A percentile compares a stretch with the other conserved stretches of the same genome.
Evolutionary conservation across 2,797 vertebrate species (phyloP).

Genomic region (Macroramphosus scolopax): DNA sequence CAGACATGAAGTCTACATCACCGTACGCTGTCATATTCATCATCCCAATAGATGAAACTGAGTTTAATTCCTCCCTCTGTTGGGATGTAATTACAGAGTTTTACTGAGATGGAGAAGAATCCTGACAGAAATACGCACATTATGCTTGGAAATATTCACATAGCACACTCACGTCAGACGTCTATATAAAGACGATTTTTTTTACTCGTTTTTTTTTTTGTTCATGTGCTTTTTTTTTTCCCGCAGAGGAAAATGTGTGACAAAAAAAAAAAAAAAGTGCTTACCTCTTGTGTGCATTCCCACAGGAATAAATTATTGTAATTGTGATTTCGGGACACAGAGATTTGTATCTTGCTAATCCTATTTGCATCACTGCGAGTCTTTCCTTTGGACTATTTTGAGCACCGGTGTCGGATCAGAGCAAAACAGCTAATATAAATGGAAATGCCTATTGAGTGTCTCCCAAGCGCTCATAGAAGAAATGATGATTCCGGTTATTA

Average conservation of each 20-base stretch:
- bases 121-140: slow-evolving; percentile 54
- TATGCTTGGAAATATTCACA: slow-evolving; percentile 15
- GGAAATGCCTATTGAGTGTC: slow-evolving; percentile 36
- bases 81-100: slow-evolving; percentile 75
- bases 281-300: slow-evolving; percentile 18
- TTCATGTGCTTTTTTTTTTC: slow-evolving; percentile 28
- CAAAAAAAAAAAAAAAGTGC: slow-evolving; percentile 43
- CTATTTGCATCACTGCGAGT: slow-evolving; percentile 44
- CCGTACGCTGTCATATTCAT: slow-evolving; percentile 72
- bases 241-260: background rate
- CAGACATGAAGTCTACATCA: slow-evolving; percentile 76
- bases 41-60: slow-evolving; percentile 71
- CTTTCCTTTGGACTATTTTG: slow-evolving; percentile 47
- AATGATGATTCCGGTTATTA: slow-evolving; percentile 36
- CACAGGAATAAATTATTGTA: slow-evolving; percentile 40
- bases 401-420: slow-evolving; percentile 33
- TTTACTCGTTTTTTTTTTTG: slow-evolving; percentile 29
- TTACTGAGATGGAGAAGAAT: slow-evolving; percentile 73
- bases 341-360: slow-evolving; percentile 61
- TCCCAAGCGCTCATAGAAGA: slow-evolving; percentile 28
- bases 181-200: slow-evolving; percentile 30
- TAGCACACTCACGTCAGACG: slow-evolving; percentile 15
- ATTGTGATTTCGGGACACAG: slow-evolving; percentile 54
- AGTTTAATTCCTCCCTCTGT: slow-evolving; percentile 73
- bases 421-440: slow-evolving; percentile 49